phyloP scores from a whole-genome alignment of 2,113 vertebrate species.

The Oenanthe melanoleuca region DNA sequence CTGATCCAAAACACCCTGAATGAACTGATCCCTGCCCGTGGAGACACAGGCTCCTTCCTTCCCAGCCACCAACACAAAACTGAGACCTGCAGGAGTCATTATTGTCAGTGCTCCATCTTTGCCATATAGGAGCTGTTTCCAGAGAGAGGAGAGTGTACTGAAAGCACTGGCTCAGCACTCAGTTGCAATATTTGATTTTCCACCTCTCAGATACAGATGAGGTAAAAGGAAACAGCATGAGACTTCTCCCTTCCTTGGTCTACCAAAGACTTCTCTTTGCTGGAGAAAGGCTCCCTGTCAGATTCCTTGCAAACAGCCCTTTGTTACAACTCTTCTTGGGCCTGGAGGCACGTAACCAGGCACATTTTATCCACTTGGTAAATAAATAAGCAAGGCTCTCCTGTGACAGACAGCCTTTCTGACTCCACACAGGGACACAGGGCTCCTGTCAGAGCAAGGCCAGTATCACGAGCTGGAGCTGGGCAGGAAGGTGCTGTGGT shows the following conservation, averaged over 20 bases:
- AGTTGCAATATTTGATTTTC: not conserved
- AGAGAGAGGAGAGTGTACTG: not conserved
- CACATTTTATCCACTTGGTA: not conserved
- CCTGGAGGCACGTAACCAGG: not conserved
- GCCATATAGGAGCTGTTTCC: not conserved
- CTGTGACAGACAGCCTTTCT: not conserved
- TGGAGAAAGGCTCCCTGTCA: not conserved
- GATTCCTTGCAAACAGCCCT: not conserved
- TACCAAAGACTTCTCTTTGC: not conserved
- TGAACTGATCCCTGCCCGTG: not conserved
- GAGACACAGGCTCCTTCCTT: not conserved
- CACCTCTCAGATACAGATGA: not conserved
- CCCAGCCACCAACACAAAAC: not conserved
- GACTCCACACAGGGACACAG: fast-evolving
- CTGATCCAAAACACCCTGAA: not conserved
- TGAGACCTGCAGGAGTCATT: not conserved
- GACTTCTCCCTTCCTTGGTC: not conserved
- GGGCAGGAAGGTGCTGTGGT: not conserved
- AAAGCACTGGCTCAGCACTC: not conserved
- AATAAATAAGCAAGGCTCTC: slow-evolving; percentile 7
- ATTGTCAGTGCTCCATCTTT: not conserved
- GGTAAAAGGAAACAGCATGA: not conserved
- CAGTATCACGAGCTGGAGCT: not conserved
- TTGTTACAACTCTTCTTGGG: not conserved
- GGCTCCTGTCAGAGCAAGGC: fast-evolving